Conservation (phyloP, 2,888 invertebrate genomes). For the Invenusta paracnida region DNA sequence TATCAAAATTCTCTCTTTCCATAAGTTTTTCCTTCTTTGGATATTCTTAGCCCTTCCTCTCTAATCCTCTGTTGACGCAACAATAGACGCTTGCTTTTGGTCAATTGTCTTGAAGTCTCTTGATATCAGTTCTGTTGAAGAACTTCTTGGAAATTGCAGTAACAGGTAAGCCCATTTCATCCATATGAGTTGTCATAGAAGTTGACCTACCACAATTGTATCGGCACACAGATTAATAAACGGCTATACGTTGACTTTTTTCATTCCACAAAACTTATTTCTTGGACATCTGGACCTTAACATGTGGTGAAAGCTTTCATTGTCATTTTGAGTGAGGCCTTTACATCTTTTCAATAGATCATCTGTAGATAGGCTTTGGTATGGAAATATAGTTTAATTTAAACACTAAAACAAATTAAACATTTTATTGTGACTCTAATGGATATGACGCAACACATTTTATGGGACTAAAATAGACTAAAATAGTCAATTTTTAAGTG, state of each 20-base stretch:
- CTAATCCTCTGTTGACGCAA: constrained; percentile 13
- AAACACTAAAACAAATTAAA: not conserved
- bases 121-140: constrained; percentile 19
- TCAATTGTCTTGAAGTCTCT: constrained; percentile 23
- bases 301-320: constrained; percentile 25
- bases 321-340: not conserved
- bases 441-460: not conserved
- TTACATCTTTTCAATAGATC: constrained; percentile 2
- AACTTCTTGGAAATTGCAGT: constrained; percentile 7
- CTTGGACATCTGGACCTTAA: constrained; percentile 10
- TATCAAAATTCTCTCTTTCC: constrained; percentile 19
- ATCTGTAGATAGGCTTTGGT: not conserved
- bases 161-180: not conserved
- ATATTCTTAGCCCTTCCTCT: constrained; percentile 8
- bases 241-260: not conserved
- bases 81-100: constrained; percentile 19
- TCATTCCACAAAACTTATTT: constrained; percentile 23
- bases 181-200: constrained; percentile 27
- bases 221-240: not conserved
- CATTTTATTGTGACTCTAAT: not conserved
- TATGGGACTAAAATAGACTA: not conserved
- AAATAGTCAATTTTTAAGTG: not conserved
- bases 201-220: constrained; percentile 21
- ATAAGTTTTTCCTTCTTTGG: constrained; percentile 16
- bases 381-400: not conserved